These are phyloP conservation scores for Microctonus brassicae DNA, from an alignment of 2,888 invertebrate species.

Conservation along the genomic window DNA sequence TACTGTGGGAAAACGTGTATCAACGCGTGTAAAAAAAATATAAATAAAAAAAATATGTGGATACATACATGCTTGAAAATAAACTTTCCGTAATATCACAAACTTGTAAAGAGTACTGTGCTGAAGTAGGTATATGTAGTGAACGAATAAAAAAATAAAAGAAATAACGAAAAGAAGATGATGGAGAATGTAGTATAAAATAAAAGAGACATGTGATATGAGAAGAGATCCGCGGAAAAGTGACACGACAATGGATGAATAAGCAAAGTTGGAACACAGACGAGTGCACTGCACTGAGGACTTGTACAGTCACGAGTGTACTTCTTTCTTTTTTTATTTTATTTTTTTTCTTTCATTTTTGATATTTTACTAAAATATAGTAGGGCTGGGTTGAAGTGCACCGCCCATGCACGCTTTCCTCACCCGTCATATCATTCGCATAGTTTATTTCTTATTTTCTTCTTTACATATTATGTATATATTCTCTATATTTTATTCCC, in stretches of 20 bases:
- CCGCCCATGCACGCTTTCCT: constrained; percentile 5
- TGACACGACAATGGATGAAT: constrained; percentile 22
- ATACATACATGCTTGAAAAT: background rate
- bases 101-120: background rate
- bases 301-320: too few species aligned
- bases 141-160: background rate
- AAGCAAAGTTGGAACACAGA: constrained; percentile 8
- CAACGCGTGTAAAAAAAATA: background rate
- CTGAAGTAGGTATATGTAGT: background rate
- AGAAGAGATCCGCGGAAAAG: constrained; percentile 9
- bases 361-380: constrained; percentile 21
- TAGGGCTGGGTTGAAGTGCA: constrained; percentile 18
- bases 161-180: constrained; percentile 14
- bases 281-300: too few species aligned
- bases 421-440: constrained; percentile 17
- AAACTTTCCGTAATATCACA: background rate
- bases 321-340: too few species aligned
- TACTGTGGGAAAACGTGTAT: background rate
- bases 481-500: background rate
- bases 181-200: background rate
- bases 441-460: constrained; percentile 1
- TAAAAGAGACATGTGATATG: constrained; percentile 19
- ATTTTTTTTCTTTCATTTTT: too few species aligned
- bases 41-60: background rate
- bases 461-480: background rate